Percentiles rank a stretch among this genome's conserved stretches.
Conservation (phyloP, 2,888 invertebrate species). For the Amphipoea oculea region DNA sequence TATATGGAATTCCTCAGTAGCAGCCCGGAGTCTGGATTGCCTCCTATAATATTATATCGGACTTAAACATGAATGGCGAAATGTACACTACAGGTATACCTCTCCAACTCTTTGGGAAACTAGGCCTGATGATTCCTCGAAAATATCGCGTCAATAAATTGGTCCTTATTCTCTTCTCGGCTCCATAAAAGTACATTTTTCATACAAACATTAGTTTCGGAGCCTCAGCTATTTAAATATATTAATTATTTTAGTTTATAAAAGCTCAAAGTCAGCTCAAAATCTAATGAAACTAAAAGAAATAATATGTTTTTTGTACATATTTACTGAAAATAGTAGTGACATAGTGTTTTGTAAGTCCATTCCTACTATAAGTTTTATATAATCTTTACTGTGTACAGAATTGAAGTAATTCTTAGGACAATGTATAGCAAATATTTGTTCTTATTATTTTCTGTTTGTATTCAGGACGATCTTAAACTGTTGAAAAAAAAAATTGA, state of each 20-base stretch:
- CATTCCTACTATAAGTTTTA: constrained; percentile 85
- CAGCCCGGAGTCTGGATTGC: no score
- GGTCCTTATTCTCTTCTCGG: constrained; percentile 33
- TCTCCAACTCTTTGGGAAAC: background rate
- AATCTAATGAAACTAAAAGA: constrained; percentile 70
- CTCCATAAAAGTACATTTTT: constrained; percentile 80
- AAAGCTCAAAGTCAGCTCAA: constrained; percentile 90
- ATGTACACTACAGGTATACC: no score
- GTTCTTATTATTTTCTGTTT: constrained; percentile 38
- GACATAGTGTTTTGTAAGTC: constrained; percentile 74
- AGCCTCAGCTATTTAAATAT: constrained; percentile 68
- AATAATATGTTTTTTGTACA: constrained; percentile 78
- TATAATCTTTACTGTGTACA: constrained; percentile 72
- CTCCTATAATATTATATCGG: no score
- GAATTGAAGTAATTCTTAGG: constrained; percentile 51
- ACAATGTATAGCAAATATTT: constrained; percentile 60
- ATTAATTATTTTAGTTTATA: constrained; percentile 82
- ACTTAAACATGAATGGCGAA: no score
- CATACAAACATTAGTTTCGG: constrained; percentile 61
- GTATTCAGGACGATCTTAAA: constrained; percentile 12
- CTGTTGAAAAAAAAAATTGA: background rate
- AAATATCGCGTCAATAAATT: constrained; percentile 9
- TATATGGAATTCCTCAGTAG: no score
- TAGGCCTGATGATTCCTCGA: background rate
- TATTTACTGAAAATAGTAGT: constrained; percentile 76